Conservation (phyloP, 2,797 vertebrate genomes). For the Acrossocheilus fasciatus region DNA sequence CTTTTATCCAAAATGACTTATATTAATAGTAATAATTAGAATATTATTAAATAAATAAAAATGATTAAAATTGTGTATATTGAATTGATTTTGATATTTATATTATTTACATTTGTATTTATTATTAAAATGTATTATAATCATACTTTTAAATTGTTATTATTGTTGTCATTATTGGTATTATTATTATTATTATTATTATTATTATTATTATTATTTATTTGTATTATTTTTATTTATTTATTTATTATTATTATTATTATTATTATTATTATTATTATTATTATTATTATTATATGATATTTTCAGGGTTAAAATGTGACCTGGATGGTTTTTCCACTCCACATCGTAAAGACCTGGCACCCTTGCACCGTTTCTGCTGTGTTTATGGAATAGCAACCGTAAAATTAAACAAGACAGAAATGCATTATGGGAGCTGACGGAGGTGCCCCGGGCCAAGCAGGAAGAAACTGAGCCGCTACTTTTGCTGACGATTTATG, state of each 20-base stretch:
- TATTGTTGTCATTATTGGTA: too few relatives aligned
- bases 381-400: conserved; percentile 9
- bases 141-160: too few relatives aligned
- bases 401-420: conserved; percentile 25
- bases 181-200: too few relatives aligned
- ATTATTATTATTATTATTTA: not conserved
- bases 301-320: not conserved
- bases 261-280: not conserved
- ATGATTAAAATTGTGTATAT: too few relatives aligned
- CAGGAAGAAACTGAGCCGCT: not conserved
- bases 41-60: not conserved
- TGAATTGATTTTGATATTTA: not conserved
- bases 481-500: conserved; percentile 32
- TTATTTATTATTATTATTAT: too few relatives aligned
- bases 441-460: not conserved
- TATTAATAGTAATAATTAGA: not conserved
- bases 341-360: not conserved
- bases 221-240: not conserved
- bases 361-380: not conserved
- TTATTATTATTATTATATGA: too few relatives aligned
- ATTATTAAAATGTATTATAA: too few relatives aligned
- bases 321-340: not conserved
- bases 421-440: conserved; percentile 43
- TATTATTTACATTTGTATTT: too few relatives aligned
- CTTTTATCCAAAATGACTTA: not conserved